phyloP scores from a whole-genome alignment of 2,888 invertebrate genomes.

The Magallana nippona region DNA sequence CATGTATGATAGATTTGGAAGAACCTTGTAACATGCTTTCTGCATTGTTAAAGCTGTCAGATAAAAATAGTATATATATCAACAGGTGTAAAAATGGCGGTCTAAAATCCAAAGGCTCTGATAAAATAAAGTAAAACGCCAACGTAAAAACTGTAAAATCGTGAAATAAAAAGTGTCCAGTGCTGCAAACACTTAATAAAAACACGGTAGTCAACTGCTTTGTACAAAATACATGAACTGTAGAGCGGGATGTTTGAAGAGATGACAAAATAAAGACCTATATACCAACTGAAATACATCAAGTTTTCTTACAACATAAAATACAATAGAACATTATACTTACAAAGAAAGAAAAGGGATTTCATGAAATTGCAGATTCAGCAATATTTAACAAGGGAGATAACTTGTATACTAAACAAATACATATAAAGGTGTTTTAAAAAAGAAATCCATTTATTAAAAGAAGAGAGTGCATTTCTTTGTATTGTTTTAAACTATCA shows the following conservation, averaged over 20 bases:
- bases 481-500: no score
- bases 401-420: no score
- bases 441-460: no score
- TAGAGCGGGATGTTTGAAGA: constrained; percentile 4
- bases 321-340: constrained; percentile 5
- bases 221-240: background rate
- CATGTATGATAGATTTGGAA: background rate
- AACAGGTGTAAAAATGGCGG: constrained; percentile 25
- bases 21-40: constrained; percentile 12
- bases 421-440: no score
- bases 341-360: background rate
- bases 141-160: constrained; percentile 21
- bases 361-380: background rate
- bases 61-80: constrained; percentile 7
- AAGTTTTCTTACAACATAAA: constrained; percentile 5
- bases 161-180: constrained; percentile 4
- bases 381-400: background rate
- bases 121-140: background rate
- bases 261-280: constrained; percentile 1
- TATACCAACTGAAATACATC: background rate
- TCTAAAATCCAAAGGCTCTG: constrained; percentile 11
- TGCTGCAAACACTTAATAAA: constrained; percentile 13
- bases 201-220: background rate
- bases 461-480: no score
- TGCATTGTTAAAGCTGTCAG: constrained; percentile 28